These are phyloP conservation scores for Anoplopoma fimbria DNA, from an alignment of 2,113 vertebrate genomes.

Conservation along the genomic window DNA sequence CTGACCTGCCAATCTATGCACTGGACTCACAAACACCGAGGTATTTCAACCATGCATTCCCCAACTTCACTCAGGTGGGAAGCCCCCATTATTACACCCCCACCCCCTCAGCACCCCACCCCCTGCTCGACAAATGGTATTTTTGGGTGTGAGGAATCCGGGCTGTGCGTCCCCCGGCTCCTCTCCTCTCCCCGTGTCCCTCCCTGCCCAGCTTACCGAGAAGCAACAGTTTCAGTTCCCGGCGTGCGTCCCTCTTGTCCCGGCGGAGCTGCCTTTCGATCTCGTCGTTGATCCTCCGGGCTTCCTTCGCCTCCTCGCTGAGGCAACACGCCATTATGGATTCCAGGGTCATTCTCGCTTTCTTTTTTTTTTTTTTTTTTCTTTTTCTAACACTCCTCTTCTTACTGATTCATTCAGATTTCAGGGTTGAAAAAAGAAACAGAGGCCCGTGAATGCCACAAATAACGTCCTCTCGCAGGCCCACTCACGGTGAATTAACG, in stretches of 20 bases:
- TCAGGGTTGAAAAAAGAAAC: not conserved
- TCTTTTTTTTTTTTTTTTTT: not conserved
- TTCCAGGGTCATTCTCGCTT: slow-evolving; percentile 87
- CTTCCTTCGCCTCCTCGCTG: slow-evolving; percentile 96
- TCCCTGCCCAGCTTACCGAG: slow-evolving; percentile 85
- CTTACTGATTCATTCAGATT: slow-evolving; percentile 70
- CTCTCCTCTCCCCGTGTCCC: not conserved
- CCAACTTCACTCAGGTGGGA: slow-evolving; percentile 61
- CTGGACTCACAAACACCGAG: slow-evolving; percentile 45
- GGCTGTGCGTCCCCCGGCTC: not conserved
- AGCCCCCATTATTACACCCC: slow-evolving; percentile 21
- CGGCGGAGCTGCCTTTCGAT: slow-evolving; percentile 95
- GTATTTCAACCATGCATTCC: slow-evolving; percentile 9
- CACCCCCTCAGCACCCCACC: not conserved
- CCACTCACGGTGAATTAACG: slow-evolving; percentile 44
- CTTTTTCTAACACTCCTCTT: not conserved
- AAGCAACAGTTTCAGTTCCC: slow-evolving; percentile 94
- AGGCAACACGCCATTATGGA: slow-evolving; percentile 97
- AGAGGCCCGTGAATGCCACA: slow-evolving; percentile 38
- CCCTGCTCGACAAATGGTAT: slow-evolving; percentile 6
- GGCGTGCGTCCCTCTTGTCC: slow-evolving; percentile 91
- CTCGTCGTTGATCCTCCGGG: slow-evolving; percentile 95
- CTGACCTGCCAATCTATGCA: slow-evolving; percentile 66
- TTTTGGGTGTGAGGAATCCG: slow-evolving; percentile 35
- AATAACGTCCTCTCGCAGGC: slow-evolving; percentile 67